Evolutionary conservation across 2,888 invertebrate genomes (phyloP).

Genomic region (Drosophila incognita): DNA sequence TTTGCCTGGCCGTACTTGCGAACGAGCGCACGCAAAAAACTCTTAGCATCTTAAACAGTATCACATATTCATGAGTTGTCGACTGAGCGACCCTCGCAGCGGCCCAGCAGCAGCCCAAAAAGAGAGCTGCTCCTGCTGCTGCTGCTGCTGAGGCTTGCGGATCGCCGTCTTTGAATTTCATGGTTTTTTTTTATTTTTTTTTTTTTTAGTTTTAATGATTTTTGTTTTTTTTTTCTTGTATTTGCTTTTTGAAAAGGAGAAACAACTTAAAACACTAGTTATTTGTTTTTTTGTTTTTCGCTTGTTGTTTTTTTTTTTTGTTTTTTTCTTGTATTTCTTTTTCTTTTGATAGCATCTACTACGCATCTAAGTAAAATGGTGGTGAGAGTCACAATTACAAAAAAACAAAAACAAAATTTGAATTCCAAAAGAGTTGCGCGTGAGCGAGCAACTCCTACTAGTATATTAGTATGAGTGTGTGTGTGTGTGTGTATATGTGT

Average conservation of each 20-base stretch:
- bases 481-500: constrained; percentile 47
- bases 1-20: constrained; percentile 55
- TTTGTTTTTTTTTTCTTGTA: constrained; percentile 47
- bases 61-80: constrained; percentile 84
- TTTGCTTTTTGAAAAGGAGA: constrained; percentile 73
- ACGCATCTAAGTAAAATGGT: constrained; percentile 81
- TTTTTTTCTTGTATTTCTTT: constrained; percentile 26
- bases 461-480: constrained; percentile 67
- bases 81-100: constrained; percentile 65
- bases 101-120: constrained; percentile 29
- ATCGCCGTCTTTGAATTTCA: constrained; percentile 75
- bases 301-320: constrained; percentile 16
- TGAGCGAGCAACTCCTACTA: constrained; percentile 42
- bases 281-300: constrained; percentile 49
- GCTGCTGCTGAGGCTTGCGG: constrained; percentile 42
- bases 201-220: constrained; percentile 37
- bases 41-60: constrained; percentile 84
- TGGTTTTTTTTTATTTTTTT: constrained; percentile 60
- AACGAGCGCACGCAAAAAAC: constrained; percentile 64
- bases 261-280: constrained; percentile 77
- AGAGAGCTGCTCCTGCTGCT: constrained; percentile 10
- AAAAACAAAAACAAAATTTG: constrained; percentile 36
- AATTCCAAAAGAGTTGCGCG: constrained; percentile 38
- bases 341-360: constrained; percentile 67
- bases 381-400: constrained; percentile 81